Conservation (phyloP, 37 sponge, comb jelly and placozoan genomes). For the Chondrosia reniformis region DNA sequence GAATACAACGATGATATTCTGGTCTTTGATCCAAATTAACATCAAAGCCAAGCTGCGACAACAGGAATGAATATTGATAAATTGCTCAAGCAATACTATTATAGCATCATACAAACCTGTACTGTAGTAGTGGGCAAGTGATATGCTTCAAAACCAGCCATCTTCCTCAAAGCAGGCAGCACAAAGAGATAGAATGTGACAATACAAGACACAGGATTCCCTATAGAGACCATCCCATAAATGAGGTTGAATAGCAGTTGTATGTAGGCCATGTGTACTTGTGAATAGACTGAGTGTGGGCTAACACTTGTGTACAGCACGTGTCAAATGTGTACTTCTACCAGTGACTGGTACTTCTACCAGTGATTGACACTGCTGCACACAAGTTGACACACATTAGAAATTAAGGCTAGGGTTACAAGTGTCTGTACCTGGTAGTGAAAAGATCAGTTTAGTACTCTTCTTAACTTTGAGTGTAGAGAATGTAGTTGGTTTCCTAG, state of each 20-base stretch:
- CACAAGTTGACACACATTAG: not conserved
- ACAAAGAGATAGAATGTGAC: constrained; percentile 94
- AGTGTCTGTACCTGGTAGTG: constrained; percentile 77
- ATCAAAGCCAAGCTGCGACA: constrained; percentile 28
- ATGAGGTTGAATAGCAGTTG: too few species aligned
- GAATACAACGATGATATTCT: constrained; percentile 72
- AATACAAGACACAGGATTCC: constrained; percentile 94
- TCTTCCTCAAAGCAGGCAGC: constrained; percentile 75
- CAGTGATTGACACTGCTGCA: not conserved
- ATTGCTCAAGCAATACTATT: too few species aligned
- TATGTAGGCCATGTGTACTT: too few species aligned
- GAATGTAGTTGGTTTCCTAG: constrained; percentile 98
- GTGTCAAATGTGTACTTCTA: too few species aligned
- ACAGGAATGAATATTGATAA: not conserved
- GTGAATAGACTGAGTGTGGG: too few species aligned
- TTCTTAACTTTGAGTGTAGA: constrained; percentile 65
- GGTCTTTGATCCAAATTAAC: constrained; percentile 77
- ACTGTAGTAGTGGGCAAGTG: too few species aligned
- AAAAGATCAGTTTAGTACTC: constrained; percentile 75
- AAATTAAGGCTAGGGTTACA: not conserved
- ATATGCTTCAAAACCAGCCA: constrained; percentile 71
- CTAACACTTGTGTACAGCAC: too few species aligned
- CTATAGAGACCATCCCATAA: too few species aligned
- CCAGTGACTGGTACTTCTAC: too few species aligned
- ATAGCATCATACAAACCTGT: too few species aligned